Evolutionary conservation across 2,888 invertebrate genomes (phyloP).

Genomic region (Operophtera brumata): DNA sequence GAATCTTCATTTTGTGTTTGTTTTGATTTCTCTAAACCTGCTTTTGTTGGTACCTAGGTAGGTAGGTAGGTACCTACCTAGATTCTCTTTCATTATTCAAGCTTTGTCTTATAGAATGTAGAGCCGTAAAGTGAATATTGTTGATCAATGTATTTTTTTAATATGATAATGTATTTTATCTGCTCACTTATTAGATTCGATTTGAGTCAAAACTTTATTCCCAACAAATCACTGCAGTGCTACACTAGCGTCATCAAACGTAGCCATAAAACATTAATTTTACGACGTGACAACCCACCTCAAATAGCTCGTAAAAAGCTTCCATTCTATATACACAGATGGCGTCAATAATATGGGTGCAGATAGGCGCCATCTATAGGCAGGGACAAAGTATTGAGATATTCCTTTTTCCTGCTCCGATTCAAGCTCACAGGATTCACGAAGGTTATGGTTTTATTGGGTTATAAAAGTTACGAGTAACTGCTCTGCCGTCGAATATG

Average conservation of each 20-base stretch:
- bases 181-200: too few relatives aligned
- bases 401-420: slow-evolving; percentile 39
- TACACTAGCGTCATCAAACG: slow-evolving; percentile 75
- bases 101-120: neutral
- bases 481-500: slow-evolving; percentile 70
- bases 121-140: slow-evolving; percentile 4
- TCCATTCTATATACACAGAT: slow-evolving; percentile 65
- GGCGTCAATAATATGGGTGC: slow-evolving; percentile 55
- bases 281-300: slow-evolving; percentile 71
- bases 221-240: slow-evolving; percentile 44
- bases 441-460: slow-evolving; percentile 74
- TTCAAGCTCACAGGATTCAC: slow-evolving; percentile 37
- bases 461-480: slow-evolving; percentile 78
- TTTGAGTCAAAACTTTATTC: neutral
- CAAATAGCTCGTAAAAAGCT: slow-evolving; percentile 74
- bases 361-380: slow-evolving; percentile 65
- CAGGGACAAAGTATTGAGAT: slow-evolving; percentile 41
- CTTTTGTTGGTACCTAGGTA: slow-evolving; percentile 26
- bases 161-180: too few relatives aligned
- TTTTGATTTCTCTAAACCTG: slow-evolving; percentile 45
- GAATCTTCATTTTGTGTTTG: slow-evolving; percentile 51
- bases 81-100: neutral
- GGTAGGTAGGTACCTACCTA: too few relatives aligned
- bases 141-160: neutral
- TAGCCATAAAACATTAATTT: slow-evolving; percentile 70